phyloP scores from a whole-genome alignment of 2,797 vertebrate genomes.

The Schizothorax lantsangensis region DNA sequence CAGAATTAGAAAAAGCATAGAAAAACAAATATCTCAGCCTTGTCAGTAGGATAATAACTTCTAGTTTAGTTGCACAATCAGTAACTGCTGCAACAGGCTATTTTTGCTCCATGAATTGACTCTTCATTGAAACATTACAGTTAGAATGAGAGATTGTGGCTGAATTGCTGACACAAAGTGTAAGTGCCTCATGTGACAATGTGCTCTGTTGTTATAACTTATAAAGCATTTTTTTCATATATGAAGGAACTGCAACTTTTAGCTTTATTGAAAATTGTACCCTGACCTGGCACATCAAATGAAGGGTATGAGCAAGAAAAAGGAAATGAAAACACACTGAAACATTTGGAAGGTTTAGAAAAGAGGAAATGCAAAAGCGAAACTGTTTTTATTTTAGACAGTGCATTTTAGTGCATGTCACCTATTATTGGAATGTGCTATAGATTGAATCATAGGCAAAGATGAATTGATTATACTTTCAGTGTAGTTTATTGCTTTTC shows the following conservation, averaged over 20 bases:
- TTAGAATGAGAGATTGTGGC: not conserved
- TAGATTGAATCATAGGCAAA: not conserved
- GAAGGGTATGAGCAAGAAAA: not conserved
- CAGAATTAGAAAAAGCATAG: not conserved
- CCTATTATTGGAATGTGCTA: not conserved
- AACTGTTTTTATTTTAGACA: not conserved
- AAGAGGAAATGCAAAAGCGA: not conserved
- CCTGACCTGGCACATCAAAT: not conserved
- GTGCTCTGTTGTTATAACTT: not conserved
- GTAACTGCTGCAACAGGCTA: not conserved
- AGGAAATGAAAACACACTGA: slow-evolving; percentile 2
- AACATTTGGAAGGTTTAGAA: not conserved
- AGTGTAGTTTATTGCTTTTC: not conserved
- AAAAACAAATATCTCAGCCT: not conserved
- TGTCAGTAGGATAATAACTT: not conserved
- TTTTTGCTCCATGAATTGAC: not conserved
- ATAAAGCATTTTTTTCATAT: not conserved
- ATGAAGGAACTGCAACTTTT: not conserved
- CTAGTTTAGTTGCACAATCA: not conserved
- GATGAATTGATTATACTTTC: not conserved
- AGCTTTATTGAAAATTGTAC: not conserved
- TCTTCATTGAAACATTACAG: not conserved
- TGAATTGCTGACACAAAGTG: slow-evolving; percentile 3
- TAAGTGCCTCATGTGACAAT: slow-evolving; percentile 14
- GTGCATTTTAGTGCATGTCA: not conserved